These are phyloP conservation scores for Coracopsis vasa DNA, from an alignment of 2,113 vertebrate genomes.

Conservation along the genomic window DNA sequence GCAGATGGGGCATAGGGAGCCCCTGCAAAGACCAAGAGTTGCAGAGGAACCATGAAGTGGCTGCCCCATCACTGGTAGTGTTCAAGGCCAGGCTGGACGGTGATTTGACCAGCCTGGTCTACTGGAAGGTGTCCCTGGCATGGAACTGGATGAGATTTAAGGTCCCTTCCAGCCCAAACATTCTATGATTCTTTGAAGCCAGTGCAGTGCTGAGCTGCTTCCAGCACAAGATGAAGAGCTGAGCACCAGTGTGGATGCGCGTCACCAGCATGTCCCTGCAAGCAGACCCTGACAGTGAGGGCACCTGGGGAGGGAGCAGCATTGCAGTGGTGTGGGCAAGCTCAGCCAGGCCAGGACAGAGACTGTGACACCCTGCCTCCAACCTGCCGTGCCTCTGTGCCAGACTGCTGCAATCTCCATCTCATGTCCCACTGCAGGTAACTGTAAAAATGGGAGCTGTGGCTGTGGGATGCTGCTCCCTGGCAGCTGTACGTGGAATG, in stretches of 20 bases:
- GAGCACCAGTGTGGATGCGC: fast-evolving
- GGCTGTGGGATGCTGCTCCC: background rate
- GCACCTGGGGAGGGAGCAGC: background rate
- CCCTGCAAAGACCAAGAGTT: fast-evolving
- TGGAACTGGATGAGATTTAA: background rate
- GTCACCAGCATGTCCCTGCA: background rate
- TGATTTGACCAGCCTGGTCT: background rate
- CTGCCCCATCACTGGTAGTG: background rate
- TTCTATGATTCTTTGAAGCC: background rate
- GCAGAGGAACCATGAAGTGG: background rate
- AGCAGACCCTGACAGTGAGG: fast-evolving
- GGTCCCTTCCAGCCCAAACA: background rate
- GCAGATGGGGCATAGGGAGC: fast-evolving
- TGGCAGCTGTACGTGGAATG: background rate
- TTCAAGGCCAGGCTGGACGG: background rate
- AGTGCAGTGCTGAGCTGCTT: background rate
- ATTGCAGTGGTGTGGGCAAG: background rate
- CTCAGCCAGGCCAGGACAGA: background rate
- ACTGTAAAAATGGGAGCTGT: background rate
- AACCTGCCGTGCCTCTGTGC: fast-evolving
- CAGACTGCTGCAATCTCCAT: background rate
- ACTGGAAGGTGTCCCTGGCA: background rate
- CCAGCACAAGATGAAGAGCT: background rate
- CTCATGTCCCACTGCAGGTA: background rate
- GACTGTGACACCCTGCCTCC: background rate